A percentile compares a stretch with the other conserved stretches of the same genome.
These are phyloP conservation scores for Patella pellucida DNA, from an alignment of 2,888 invertebrate species.

Conservation along the genomic window DNA sequence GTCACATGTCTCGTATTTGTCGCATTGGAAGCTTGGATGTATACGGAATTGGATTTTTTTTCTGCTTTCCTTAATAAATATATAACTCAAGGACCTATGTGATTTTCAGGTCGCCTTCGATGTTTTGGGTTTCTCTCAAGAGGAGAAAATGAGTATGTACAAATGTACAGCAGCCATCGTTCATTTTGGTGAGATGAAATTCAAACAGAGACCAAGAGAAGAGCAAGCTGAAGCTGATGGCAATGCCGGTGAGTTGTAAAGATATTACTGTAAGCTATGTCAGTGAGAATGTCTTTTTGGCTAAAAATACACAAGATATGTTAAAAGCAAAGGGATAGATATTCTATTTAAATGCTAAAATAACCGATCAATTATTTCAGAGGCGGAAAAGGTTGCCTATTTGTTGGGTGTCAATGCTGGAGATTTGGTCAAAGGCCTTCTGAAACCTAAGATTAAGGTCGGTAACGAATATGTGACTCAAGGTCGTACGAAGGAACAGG, in stretches of 20 bases:
- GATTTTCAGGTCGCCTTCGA: constrained; percentile 93
- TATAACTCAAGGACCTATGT: too few species aligned
- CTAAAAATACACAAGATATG: too few species aligned
- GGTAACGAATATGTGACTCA: constrained; percentile 99
- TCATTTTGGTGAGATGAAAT: constrained; percentile 99
- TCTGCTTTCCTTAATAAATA: too few species aligned
- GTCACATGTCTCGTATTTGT: too few species aligned
- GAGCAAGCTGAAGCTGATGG: constrained; percentile 79
- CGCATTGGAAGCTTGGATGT: too few species aligned
- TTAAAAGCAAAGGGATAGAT: too few species aligned
- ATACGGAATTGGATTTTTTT: too few species aligned
- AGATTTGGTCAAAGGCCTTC: constrained; percentile 81
- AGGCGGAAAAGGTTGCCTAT: constrained; percentile 93
- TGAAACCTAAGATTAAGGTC: constrained; percentile 95
- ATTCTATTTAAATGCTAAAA: too few species aligned
- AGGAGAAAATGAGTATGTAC: constrained; percentile 95
- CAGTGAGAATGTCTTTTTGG: too few species aligned
- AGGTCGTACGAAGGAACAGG: constrained; percentile 92
- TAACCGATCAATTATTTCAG: constrained; percentile 31
- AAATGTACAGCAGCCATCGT: constrained; percentile 95
- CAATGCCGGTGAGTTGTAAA: constrained; percentile 43
- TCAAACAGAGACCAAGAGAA: constrained; percentile 99
- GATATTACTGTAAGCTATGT: too few species aligned
- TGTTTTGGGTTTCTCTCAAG: constrained; percentile 94
- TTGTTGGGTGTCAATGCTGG: constrained; percentile 88